Evolutionary conservation across 2,113 vertebrate species (phyloP).

Genomic region (Syngnathus scovelli): DNA sequence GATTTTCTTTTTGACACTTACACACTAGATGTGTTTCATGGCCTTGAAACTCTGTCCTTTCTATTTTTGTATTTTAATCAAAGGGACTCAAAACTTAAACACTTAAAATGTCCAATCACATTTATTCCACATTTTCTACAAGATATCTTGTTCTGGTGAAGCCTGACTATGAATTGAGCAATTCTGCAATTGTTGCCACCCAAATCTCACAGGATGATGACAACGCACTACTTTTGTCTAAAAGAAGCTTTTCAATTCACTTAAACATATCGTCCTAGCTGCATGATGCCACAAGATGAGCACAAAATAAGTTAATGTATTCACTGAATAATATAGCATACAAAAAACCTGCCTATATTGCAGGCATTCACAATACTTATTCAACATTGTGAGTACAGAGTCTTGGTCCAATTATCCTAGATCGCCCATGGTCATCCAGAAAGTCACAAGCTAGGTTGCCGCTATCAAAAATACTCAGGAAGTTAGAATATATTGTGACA

Average conservation of each 20-base stretch:
- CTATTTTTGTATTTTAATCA: not conserved
- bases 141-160: not conserved
- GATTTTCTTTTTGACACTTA: not conserved
- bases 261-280: too few species aligned
- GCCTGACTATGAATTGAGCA: too few species aligned
- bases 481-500: slow-evolving; percentile 43
- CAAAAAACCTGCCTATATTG: too few species aligned
- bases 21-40: not conserved
- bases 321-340: too few species aligned
- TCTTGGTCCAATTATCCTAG: not conserved
- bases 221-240: too few species aligned
- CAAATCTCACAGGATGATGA: too few species aligned
- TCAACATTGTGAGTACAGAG: not conserved
- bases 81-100: not conserved
- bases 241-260: too few species aligned
- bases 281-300: too few species aligned
- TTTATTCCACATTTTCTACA: not conserved
- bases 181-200: too few species aligned
- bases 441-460: slow-evolving; percentile 7
- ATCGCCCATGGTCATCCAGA: slow-evolving; percentile 9
- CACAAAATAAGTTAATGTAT: too few species aligned
- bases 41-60: not conserved
- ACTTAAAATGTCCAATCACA: not conserved
- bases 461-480: slow-evolving; percentile 18
- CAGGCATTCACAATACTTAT: too few species aligned